phyloP scores from a whole-genome alignment of 1,140 invertebrate genomes.

The Hypsibius dujardini region DNA sequence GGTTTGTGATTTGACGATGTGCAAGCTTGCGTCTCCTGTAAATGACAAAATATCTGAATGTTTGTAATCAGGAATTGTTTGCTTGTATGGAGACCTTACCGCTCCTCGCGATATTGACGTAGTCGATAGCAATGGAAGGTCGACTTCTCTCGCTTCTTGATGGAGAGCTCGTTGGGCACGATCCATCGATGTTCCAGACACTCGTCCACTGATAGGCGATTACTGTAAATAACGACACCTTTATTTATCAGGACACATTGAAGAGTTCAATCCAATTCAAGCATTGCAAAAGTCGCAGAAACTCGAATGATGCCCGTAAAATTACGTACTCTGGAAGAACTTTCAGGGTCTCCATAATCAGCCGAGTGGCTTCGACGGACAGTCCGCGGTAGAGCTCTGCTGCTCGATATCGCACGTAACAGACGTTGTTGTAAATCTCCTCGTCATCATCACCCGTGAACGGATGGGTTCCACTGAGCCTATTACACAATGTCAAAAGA shows the following conservation, averaged over 20 bases:
- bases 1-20: neutral
- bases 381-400: slow-evolving; percentile 83
- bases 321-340: slow-evolving; percentile 55
- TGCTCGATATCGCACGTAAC: slow-evolving; percentile 62
- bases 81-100: neutral
- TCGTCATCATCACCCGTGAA: slow-evolving; percentile 33
- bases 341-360: slow-evolving; percentile 86
- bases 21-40: neutral
- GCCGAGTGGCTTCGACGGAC: slow-evolving; percentile 76
- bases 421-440: slow-evolving; percentile 31
- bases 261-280: too few species aligned
- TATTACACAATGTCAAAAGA: slow-evolving; percentile 24
- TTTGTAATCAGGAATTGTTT: too few species aligned
- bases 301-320: too few species aligned
- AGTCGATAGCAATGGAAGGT: slow-evolving; percentile 38
- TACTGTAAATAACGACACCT: slow-evolving; percentile 41
- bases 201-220: slow-evolving; percentile 76
- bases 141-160: slow-evolving; percentile 72
- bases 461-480: slow-evolving; percentile 33
- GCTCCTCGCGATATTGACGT: neutral
- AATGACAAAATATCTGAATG: too few species aligned
- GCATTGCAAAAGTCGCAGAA: too few species aligned
- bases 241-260: too few species aligned
- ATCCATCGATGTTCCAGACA: slow-evolving; percentile 89
- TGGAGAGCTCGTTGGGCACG: slow-evolving; percentile 70